phyloP scores from a whole-genome alignment of 1,140 invertebrate genomes.

The Calephelis virginiensis region DNA sequence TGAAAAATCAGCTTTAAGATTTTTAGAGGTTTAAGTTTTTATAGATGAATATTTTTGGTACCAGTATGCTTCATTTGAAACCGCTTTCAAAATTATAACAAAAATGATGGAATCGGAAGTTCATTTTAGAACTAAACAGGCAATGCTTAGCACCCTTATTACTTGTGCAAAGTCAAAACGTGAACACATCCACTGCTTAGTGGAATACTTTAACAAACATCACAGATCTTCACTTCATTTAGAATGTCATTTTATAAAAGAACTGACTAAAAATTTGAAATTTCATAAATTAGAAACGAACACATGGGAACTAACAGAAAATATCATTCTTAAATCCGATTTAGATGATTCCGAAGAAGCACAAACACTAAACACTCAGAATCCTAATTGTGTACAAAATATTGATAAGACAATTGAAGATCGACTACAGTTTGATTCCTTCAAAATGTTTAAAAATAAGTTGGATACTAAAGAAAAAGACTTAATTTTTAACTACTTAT shows the following conservation, averaged over 20 bases:
- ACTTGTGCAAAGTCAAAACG: constrained; percentile 34
- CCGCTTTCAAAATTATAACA: constrained; percentile 44
- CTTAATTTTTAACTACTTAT: constrained; percentile 47
- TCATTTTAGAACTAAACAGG: constrained; percentile 27
- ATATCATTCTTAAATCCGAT: constrained; percentile 41
- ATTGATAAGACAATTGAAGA: constrained; percentile 38
- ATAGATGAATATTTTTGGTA: constrained; percentile 40
- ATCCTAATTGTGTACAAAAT: constrained; percentile 46
- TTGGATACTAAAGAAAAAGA: constrained; percentile 39
- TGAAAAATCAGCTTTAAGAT: constrained; percentile 30
- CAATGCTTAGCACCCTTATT: constrained; percentile 43
- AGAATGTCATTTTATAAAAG: constrained; percentile 37
- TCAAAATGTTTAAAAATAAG: constrained; percentile 38
- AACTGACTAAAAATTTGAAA: constrained; percentile 33
- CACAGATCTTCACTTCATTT: constrained; percentile 33
- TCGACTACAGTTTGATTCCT: constrained; percentile 43
- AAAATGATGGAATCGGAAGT: constrained; percentile 39
- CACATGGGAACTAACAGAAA: constrained; percentile 44
- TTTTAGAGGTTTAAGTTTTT: constrained; percentile 21
- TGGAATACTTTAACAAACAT: constrained; percentile 46
- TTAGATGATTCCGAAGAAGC: constrained; percentile 29
- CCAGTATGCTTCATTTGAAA: constrained; percentile 46
- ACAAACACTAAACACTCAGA: constrained; percentile 29
- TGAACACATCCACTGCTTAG: constrained; percentile 35
- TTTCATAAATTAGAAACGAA: constrained; percentile 37